phyloP scores from a whole-genome alignment of 2,113 vertebrate genomes.

The Passer domesticus region DNA sequence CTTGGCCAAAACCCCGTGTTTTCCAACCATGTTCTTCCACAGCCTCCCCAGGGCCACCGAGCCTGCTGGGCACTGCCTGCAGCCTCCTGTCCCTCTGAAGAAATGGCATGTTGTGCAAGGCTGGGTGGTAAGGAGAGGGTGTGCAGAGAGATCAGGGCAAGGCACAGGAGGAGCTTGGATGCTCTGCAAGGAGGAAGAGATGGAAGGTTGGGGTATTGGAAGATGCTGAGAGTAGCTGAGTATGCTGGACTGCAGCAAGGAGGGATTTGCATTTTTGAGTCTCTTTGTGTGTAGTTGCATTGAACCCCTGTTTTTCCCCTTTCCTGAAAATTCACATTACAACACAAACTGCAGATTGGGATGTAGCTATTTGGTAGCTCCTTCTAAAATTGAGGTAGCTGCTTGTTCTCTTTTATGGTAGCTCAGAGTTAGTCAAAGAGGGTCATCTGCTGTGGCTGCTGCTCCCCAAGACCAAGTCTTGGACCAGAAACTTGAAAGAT shows the following conservation, averaged over 20 bases:
- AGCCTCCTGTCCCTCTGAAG: background rate
- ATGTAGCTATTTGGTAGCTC: background rate
- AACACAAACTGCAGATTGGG: background rate
- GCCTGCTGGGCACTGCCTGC: background rate
- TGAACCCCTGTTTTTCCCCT: background rate
- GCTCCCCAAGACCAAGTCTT: background rate
- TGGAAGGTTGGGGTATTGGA: background rate
- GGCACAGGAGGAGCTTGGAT: too few relatives aligned
- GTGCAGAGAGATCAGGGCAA: background rate
- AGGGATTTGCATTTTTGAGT: background rate
- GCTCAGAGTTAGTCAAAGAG: background rate
- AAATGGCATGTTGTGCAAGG: too few relatives aligned
- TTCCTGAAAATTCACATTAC: background rate
- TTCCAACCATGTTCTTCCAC: accelerated
- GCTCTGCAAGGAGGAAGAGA: too few relatives aligned
- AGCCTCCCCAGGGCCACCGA: accelerated
- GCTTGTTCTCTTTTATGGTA: background rate
- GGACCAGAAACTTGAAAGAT: background rate
- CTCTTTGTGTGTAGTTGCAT: accelerated
- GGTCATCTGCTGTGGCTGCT: background rate
- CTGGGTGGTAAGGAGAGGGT: background rate
- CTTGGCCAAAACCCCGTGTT: accelerated
- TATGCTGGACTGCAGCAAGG: background rate
- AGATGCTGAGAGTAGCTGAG: background rate
- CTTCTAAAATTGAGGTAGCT: background rate